Conservation (phyloP, 1,140 invertebrate genomes). For the Elymnias hypermnestra region DNA sequence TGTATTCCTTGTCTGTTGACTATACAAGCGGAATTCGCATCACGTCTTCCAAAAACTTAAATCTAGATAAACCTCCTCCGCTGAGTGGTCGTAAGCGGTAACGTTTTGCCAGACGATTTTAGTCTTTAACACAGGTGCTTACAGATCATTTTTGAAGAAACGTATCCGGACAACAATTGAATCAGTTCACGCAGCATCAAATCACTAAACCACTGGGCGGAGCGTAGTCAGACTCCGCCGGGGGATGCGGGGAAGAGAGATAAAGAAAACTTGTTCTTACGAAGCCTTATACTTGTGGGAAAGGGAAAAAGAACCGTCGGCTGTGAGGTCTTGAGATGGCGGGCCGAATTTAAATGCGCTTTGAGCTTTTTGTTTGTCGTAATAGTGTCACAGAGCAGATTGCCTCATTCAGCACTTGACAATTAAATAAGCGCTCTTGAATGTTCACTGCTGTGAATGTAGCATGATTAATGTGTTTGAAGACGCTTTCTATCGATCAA, state of each 20-base stretch:
- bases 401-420: slow-evolving; percentile 69
- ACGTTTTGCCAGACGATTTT: slow-evolving; percentile 65
- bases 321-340: slow-evolving; percentile 49
- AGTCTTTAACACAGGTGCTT: slow-evolving; percentile 60
- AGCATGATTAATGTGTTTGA: slow-evolving; percentile 59
- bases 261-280: slow-evolving; percentile 38
- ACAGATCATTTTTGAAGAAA: slow-evolving; percentile 53
- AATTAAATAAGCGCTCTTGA: slow-evolving; percentile 72
- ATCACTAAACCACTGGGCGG: slow-evolving; percentile 75
- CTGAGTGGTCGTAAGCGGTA: slow-evolving; percentile 62
- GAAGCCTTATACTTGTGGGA: slow-evolving; percentile 28
- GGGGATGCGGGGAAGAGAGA: slow-evolving; percentile 56
- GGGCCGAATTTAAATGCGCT: slow-evolving; percentile 54
- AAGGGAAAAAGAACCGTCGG: slow-evolving; percentile 48
- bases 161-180: slow-evolving; percentile 63
- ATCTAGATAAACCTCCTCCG: slow-evolving; percentile 70
- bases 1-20: slow-evolving; percentile 63
- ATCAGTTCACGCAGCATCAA: slow-evolving; percentile 76
- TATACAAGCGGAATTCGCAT: slow-evolving; percentile 72
- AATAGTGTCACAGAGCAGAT: slow-evolving; percentile 68
- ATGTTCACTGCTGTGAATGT: slow-evolving; percentile 49
- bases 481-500: slow-evolving; percentile 59
- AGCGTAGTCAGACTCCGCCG: slow-evolving; percentile 66
- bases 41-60: slow-evolving; percentile 71
- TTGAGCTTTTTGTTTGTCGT: slow-evolving; percentile 66